Base-by-base conservation (phyloP, 2,797 vertebrate genomes). In the Polyboroides typus region DNA sequence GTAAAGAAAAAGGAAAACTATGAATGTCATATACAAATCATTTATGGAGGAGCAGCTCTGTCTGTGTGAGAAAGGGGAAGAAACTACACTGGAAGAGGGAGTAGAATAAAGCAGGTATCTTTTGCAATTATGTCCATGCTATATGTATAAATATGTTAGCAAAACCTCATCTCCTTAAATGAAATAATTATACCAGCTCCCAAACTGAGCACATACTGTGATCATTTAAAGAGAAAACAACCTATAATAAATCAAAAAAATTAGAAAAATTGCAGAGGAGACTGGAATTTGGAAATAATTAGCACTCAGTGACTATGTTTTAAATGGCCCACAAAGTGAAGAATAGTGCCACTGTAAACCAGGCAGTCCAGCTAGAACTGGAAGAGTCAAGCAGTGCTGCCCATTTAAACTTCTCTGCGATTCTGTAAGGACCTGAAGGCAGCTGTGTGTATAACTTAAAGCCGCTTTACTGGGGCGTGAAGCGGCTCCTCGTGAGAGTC, bases 381-480 rank as follows among this genome's bases (percentile, higher is more conserved):
- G 55, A 86, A 71, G 58, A 73, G 34, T 44, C 55, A 20, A 64
- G 26, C 16, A 16, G 6, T 33, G 21, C 40, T 47, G 67, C 59
- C 45, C 40, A 3, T 70, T 84, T 70, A n/a, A n/a, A 70, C 42
- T 29, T 45, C n/a, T 68, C 53, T 66, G 44, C 0, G 7, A 38
- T 36, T 79, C 76, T 36, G 8, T 22, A 31, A 67, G 82, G 52
- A 67, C 40, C 71, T 44, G 52, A 25, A 83, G 45, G 79, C 59
- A 56, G 63, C 6, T 17, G 12, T 11, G 31, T 55, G n/a, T 10
- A 7, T 33, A 52, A 64, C 48, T 36, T 47, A 25, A 58, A 63
- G 48, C 34, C 34, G 9, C 4, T 4, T 68, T 14, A 21, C 12
- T 3, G 36, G 44, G 1, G 0, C 0, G 0, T 40, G 74, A 86